Conservation (phyloP, 2,113 vertebrate genomes). For the Antechinus flavipes region DNA sequence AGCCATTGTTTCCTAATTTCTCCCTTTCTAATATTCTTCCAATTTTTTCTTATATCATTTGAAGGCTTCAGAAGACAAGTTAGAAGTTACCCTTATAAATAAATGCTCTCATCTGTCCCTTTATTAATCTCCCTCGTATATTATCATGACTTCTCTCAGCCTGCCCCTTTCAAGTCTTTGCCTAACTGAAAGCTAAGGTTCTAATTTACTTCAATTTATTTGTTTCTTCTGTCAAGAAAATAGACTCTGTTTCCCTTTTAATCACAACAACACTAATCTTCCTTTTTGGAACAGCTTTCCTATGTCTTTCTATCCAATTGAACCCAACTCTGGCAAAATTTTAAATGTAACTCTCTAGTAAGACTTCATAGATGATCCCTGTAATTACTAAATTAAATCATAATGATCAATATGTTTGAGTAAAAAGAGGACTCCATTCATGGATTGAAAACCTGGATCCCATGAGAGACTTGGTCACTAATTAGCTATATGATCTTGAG, state of each 20-base stretch:
- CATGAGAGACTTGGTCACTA: neutral
- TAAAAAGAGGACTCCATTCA: neutral
- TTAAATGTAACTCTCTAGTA: neutral
- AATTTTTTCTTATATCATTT: neutral
- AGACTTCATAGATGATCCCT: neutral
- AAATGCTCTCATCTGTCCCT: neutral
- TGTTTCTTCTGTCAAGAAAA: neutral
- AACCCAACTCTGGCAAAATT: neutral
- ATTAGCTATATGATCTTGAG: neutral
- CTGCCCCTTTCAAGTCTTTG: neutral
- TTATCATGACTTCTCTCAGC: neutral
- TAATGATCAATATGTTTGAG: neutral
- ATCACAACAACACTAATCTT: neutral
- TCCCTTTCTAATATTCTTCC: neutral
- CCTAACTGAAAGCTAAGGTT: accelerated
- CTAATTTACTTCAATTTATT: neutral
- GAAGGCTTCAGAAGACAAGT: neutral
- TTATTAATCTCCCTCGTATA: neutral
- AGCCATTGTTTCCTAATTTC: neutral
- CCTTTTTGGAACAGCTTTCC: neutral
- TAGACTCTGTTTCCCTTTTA: neutral
- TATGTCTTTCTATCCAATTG: neutral
- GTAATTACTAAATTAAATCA: neutral
- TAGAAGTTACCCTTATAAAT: neutral
- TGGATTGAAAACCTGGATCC: neutral